Evolutionary conservation across 2,888 invertebrate genomes (phyloP), one percentile per base, ranked within the genome.

Genomic region (Halocaridina rubra): DNA sequence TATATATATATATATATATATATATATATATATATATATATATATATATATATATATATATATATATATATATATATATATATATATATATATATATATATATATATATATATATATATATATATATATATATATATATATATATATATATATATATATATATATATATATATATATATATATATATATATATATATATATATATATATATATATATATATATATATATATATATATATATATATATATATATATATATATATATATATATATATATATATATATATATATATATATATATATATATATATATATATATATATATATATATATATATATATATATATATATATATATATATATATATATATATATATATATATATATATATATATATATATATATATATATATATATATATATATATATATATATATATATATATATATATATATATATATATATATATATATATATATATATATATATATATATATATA

Each of bases 401-500:
- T 39, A 13, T 39, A 13, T 39, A 13, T 39, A 13, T 39, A 13
- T 39, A 13, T 39, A 13, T 39, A 13, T 39, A 13, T 39, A 13
- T 39, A 13, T 39, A 13, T 39, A 13, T 39, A 13, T 39, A 39
- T 39, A 39, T 39, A 39, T 39, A 39, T 39, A 39, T 39, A 39
- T 39, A 39, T 39, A 39, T 39, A 39, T 39, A 39, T 39, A 61
- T 61, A 61, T 19, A 61, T 61, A 22, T 19, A 22, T 22, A 61
- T n/a, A 61, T 61, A 61, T 61, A 61, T 61, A 61, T 61, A 61
- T 61, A 61, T 61, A 61, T 61, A n/a, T 61, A n/a, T 61, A n/a
- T 61, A n/a, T 61, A n/a, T 61, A n/a, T 61, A n/a, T 61, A n/a
- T 61, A n/a, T 61, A 61, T 61, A 61, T 61, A 61, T 61, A 61